Base-by-base conservation (phyloP, 2,113 vertebrate species). In the Rafetus swinhoei region DNA sequence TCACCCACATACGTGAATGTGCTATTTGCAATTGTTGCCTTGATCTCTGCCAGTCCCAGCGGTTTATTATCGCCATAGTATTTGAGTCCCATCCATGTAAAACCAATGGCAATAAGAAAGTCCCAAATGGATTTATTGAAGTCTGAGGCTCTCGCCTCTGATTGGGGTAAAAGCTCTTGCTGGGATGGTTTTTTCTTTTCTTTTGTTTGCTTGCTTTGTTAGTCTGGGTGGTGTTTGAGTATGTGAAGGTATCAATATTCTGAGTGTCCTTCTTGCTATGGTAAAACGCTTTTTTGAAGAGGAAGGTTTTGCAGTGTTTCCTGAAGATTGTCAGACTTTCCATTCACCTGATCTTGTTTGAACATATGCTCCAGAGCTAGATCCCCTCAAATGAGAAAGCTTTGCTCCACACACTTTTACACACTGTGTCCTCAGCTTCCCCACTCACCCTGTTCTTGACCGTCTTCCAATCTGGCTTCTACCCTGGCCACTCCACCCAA, bases 321-420 rank as follows among this genome's bases (percentile, higher is more conserved):
- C 56, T 56, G 16, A 50, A 14, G 53, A 79, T 55, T 65, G 3
- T 76, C 65, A 69, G 86, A 79, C 76, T 82, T 53, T 87, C 85
- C 81, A 84, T 90, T 92, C 87, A 29, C 79, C 93, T 87, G 65
- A 83, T 90, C 79, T 93, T 94, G 91, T 88, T 95, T 69, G 87
- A 91, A 92, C 87, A 8, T n/a, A 27, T 0, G 50, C 95, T 96
- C 91, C 86, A 91, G 74, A 82, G 29, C 81, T 32, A 69, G 8
- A 35, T 35, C 18, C n/a, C 19, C 65, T 72, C 8, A 72, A 19
- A 72, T 93, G 62, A 96, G 93, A 94, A 93, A 94, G 54, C 60
- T 94, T 93, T 0, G 85, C 90, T 90, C 92, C 94, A 45, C 45
- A 45, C 92, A 93, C 91, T 94, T 88, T 39, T 56, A 39, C 81